Base-by-base conservation (phyloP, 1,140 invertebrate species). In the Hetaerina americana region DNA sequence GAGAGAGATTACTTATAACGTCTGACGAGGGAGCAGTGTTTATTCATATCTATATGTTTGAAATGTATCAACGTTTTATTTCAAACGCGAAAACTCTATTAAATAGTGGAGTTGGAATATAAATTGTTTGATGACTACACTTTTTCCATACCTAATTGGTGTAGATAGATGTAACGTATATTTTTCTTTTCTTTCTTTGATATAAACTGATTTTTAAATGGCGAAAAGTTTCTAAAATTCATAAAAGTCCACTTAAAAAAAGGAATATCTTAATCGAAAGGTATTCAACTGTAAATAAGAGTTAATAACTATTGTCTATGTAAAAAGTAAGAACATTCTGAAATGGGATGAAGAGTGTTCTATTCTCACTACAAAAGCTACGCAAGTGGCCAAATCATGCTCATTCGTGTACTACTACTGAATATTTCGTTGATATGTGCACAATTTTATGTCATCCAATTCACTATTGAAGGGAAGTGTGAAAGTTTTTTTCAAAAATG, bases 101-200 rank as follows among this genome's bases (percentile, higher is more conserved):
- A 12, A n/a, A 3, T 57, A 57, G 40, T n/a, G 40, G 40, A 57
- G 40, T n/a, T n/a, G n/a, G 40, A 18, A 57, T 18, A 57, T 12
- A 57, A 57, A 57, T 57, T 57, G 15, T 12, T 57, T 57, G 15
- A 57, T n/a, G 40, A 57, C 40, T 57, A 57, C 40, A 57, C 40
- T 57, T 57, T 40, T 57, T 57, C 40, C 40, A 57, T 57, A n/a
- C n/a, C n/a, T n/a, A 57, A 57, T 12, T 57, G 40, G 40, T 57
- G 40, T 57, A 57, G 40, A 57, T 57, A 57, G 40, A 57, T 57
- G 40, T 57, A 57, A 57, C 40, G 40, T 57, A 57, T 57, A 57
- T 57, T 57, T 57, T 57, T n/a, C 40, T 57, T 57, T 57, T n/a
- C 40, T 57, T 57, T 57, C 40, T 57, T 57, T 57, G 40, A 57